These are phyloP conservation scores for Volucella inflata DNA, from an alignment of 2,888 invertebrate species.

Conservation along the genomic window DNA sequence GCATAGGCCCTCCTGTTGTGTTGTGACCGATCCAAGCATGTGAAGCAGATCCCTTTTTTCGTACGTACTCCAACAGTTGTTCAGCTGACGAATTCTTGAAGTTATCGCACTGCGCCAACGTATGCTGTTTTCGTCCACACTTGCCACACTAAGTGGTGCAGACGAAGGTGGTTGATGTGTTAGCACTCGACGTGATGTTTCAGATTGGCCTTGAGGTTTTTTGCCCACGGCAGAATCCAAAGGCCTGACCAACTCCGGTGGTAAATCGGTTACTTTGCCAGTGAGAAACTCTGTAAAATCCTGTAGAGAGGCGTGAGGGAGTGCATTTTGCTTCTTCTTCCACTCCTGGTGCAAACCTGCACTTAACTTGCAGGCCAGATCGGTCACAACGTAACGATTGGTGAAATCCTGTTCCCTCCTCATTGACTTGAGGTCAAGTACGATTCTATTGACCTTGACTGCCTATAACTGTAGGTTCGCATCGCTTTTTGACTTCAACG, in stretches of 20 bases:
- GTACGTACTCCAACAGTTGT: not conserved
- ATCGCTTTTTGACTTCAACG: too few species aligned
- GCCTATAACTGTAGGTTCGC: conserved; percentile 3
- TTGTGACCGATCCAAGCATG: conserved; percentile 1
- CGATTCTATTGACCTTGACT: conserved; percentile 20
- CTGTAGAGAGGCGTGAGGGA: not conserved
- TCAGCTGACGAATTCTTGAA: conserved; percentile 14
- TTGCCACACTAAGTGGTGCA: not conserved
- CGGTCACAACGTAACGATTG: conserved; percentile 22
- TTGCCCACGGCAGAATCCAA: too few species aligned
- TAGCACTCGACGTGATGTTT: too few species aligned
- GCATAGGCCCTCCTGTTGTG: conserved; percentile 20
- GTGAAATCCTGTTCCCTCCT: conserved; percentile 15
- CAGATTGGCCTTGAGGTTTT: too few species aligned
- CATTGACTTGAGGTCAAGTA: conserved; percentile 34
- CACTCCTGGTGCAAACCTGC: too few species aligned
- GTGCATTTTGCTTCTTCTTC: not conserved
- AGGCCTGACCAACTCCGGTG: too few species aligned
- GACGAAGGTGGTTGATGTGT: not conserved
- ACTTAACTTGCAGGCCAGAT: conserved; percentile 25
- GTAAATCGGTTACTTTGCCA: too few species aligned
- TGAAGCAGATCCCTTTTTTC: conserved; percentile 5
- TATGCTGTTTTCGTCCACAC: conserved; percentile 9
- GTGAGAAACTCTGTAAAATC: too few species aligned
- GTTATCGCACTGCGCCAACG: conserved; percentile 7